phyloP scores from a whole-genome alignment of 2,113 vertebrate species.

The Lycaon pictus region DNA sequence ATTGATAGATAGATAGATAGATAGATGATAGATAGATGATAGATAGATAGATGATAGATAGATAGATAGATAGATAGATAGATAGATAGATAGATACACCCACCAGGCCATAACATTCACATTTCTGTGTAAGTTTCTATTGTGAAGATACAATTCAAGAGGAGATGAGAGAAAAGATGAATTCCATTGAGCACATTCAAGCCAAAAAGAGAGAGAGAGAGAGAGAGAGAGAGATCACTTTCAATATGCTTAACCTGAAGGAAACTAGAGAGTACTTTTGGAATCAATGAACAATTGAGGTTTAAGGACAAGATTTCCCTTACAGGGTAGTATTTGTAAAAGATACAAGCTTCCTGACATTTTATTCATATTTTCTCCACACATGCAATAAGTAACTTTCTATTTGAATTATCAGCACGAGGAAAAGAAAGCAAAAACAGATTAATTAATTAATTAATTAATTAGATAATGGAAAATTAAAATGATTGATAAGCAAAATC shows the following conservation, averaged over 20 bases:
- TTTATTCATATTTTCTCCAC: slow-evolving; percentile 51
- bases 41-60: too few relatives aligned
- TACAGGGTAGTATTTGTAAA: neutral
- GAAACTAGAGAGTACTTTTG: slow-evolving; percentile 23
- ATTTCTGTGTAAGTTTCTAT: slow-evolving; percentile 22
- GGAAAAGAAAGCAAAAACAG: slow-evolving; percentile 47
- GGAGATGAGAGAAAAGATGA: slow-evolving; percentile 11
- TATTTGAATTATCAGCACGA: slow-evolving; percentile 61
- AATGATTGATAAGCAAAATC: slow-evolving; percentile 55
- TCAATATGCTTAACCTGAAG: slow-evolving; percentile 28
- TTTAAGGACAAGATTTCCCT: slow-evolving; percentile 49
- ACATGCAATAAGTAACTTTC: slow-evolving; percentile 44
- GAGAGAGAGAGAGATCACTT: neutral
- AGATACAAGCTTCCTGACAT: slow-evolving; percentile 42
- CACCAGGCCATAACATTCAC: neutral
- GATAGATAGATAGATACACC: neutral
- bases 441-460: neutral
- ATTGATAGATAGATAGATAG: too few relatives aligned
- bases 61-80: neutral
- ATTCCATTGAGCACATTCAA: slow-evolving; percentile 1
- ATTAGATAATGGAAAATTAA: slow-evolving; percentile 54
- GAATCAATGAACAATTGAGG: slow-evolving; percentile 21
- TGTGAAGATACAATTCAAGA: neutral
- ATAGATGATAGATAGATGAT: too few relatives aligned
- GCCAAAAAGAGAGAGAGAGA: neutral